Evolutionary conservation across 1,140 invertebrate genomes (phyloP).

Genomic region (Drosophila sp.): DNA sequence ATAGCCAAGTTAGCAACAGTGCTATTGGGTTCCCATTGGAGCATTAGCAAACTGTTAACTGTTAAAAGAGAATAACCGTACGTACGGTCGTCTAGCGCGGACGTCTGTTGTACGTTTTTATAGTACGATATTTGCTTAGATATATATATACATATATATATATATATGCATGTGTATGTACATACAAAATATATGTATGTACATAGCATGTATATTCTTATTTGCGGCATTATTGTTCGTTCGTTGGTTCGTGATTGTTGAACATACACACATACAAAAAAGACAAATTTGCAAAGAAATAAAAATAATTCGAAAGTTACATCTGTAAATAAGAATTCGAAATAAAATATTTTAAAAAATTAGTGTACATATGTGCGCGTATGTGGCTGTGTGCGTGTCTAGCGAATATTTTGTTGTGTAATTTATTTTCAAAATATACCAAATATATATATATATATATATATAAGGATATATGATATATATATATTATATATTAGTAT

Average conservation of each 20-base stretch:
- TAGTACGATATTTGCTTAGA: constrained; percentile 13
- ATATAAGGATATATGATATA: not conserved
- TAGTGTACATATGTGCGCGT: not conserved
- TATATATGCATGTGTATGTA: constrained; percentile 1
- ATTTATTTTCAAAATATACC: constrained; percentile 24
- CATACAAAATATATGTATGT: constrained; percentile 4
- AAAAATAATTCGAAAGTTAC: constrained; percentile 36
- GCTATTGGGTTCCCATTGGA: constrained; percentile 14
- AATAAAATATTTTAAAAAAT: constrained; percentile 36
- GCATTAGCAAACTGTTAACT: constrained; percentile 29
- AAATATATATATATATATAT: not conserved
- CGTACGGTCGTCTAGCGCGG: constrained; percentile 34
- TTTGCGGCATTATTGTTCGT: constrained; percentile 55
- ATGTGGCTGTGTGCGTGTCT: constrained; percentile 5
- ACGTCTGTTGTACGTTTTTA: constrained; percentile 18
- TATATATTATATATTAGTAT: not conserved
- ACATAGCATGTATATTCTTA: constrained; percentile 48
- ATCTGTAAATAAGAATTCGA: constrained; percentile 42
- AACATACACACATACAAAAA: constrained; percentile 28
- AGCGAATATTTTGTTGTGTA: constrained; percentile 43
- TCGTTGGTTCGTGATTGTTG: constrained; percentile 34
- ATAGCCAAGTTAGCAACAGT: constrained; percentile 7
- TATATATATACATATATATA: constrained; percentile 5
- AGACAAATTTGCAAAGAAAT: constrained; percentile 50
- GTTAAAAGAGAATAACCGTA: constrained; percentile 40